Evolutionary conservation across 1,140 invertebrate genomes (phyloP), one percentile per base, ranked within the genome.

Genomic region (Dryas iulia): DNA sequence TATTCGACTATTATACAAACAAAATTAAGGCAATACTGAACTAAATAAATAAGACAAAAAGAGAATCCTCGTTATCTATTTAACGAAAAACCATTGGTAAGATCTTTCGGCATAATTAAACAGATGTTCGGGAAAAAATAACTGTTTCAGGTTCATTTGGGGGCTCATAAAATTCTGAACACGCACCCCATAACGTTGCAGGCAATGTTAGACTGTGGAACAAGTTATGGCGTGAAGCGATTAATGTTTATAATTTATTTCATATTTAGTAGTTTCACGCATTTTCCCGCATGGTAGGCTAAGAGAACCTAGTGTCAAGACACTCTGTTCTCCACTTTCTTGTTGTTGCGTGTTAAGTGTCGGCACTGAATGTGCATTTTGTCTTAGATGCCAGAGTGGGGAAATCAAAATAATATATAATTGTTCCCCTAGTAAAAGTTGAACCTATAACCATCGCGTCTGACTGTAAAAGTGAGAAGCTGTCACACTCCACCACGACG

Each of bases 81-180:
- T 74, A 71, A 74, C 66, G 61, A 66, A 67, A 74, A 67, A 58
- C 66, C 69, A 72, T 77, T 72, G 64, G 61, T 59, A 47, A 71
- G 72, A 72, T 71, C 67, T 71, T 74, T 72, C 59, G 58, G 71
- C 68, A 76, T 77, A 77, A 77, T 77, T 77, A 77, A 77, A 71
- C 69, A 77, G 72, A 67, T 71, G 72, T 77, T 67, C 63, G 64
- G 74, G 31, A 73, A 74, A 72, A 74, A 77, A 77, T 77, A 77
- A 77, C 66, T 69, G 72, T 71, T 72, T 69, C 59, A 60, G 69
- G 62, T 74, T 74, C 69, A 66, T 77, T 77, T 71, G 62, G 59
- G 58, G 64, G 59, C 72, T 74, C 71, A 71, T 74, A 72, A 77
- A 74, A 77, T 77, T 77, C 74, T 59, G 72, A 56, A 74, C 74